phyloP scores from a whole-genome alignment of 2,113 vertebrate genomes.

The Indicator indicator region DNA sequence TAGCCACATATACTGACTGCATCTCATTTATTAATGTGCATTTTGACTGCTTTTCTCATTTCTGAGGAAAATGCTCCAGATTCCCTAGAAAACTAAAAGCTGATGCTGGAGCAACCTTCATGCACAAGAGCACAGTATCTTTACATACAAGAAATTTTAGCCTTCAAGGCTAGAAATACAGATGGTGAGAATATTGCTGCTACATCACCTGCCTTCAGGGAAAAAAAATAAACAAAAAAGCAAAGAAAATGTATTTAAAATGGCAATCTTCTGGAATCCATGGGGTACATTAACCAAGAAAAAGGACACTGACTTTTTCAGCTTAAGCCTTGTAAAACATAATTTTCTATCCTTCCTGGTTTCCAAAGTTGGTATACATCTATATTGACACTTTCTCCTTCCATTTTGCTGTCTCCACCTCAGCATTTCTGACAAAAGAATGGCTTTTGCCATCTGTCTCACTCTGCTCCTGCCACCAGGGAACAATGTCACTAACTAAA shows the following conservation, averaged over 20 bases:
- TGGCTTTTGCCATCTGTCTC: conserved; percentile 11
- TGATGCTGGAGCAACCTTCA: not conserved
- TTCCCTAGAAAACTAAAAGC: not conserved
- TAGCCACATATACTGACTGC: accelerated
- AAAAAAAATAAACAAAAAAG: not conserved
- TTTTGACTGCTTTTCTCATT: not conserved
- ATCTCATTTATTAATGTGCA: not conserved
- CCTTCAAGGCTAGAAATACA: not conserved
- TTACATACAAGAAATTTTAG: not conserved
- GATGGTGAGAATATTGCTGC: accelerated
- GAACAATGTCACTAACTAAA: conserved; percentile 1
- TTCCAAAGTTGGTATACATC: not conserved
- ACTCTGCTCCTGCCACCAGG: not conserved
- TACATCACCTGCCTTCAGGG: not conserved
- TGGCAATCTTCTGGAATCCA: not conserved
- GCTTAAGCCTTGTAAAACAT: not conserved
- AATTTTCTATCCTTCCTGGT: not conserved
- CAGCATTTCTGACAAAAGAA: not conserved
- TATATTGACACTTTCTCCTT: not conserved
- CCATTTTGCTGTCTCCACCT: not conserved
- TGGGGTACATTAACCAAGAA: not conserved
- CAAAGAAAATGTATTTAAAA: not conserved
- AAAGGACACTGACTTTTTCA: not conserved
- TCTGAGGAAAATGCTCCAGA: not conserved
- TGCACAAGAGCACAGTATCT: accelerated